phyloP scores from a whole-genome alignment of 23 tunicate species.

The Botrylloides violaceus region DNA sequence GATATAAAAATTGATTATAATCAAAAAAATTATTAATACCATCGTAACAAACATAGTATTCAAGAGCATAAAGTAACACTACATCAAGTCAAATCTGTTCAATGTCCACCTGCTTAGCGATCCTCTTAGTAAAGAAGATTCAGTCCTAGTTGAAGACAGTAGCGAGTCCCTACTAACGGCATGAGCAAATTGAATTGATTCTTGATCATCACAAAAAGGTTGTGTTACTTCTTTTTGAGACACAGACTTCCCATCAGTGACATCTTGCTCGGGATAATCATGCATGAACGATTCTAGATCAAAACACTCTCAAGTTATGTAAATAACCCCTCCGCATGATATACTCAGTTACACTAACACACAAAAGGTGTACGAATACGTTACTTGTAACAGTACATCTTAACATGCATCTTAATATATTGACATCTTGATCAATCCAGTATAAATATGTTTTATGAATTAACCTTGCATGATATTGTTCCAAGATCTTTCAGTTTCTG shows the following conservation, averaged over 20 bases:
- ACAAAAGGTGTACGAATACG: too few relatives aligned
- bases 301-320: too few relatives aligned
- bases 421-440: too few relatives aligned
- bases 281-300: slow-evolving; percentile 23
- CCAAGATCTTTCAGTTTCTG: background rate
- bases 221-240: background rate
- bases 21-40: too few relatives aligned
- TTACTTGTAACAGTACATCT: too few relatives aligned
- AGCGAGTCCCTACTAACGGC: slow-evolving; percentile 7
- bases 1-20: too few relatives aligned
- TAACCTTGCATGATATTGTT: background rate
- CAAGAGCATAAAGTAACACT: background rate
- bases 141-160: slow-evolving; percentile 59
- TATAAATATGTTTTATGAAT: too few relatives aligned
- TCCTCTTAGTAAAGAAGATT: slow-evolving; percentile 48
- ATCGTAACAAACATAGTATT: background rate
- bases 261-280: slow-evolving; percentile 17
- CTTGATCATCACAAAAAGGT: slow-evolving; percentile 7
- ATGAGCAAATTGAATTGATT: slow-evolving; percentile 10
- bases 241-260: background rate
- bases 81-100: background rate
- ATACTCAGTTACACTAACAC: too few relatives aligned
- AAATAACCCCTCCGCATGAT: too few relatives aligned
- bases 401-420: too few relatives aligned
- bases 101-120: slow-evolving; percentile 61